Evolutionary conservation across 2,888 invertebrate genomes (phyloP).

Genomic region (Cantharis flavilabris): DNA sequence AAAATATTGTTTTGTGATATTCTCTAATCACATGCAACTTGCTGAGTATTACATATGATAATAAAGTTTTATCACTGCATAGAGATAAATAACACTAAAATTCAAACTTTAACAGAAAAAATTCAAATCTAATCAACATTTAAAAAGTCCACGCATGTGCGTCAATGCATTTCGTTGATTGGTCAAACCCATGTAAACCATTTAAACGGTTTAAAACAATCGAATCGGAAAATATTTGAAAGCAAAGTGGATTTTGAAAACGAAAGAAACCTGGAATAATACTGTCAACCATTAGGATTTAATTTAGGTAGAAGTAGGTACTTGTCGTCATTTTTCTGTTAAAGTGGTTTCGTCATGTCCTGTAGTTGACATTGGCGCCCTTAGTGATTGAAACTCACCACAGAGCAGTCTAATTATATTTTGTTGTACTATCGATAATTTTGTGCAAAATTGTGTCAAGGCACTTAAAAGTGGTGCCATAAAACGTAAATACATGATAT

Average conservation of each 20-base stretch:
- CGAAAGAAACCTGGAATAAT: not conserved
- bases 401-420: not conserved
- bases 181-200: not conserved
- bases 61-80: no score
- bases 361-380: not conserved
- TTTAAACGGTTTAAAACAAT: not conserved
- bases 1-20: no score
- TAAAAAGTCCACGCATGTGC: no score
- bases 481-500: not conserved
- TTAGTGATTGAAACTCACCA: not conserved
- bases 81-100: no score
- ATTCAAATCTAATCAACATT: not conserved
- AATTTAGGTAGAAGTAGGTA: not conserved
- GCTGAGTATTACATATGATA: no score
- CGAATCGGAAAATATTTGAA: not conserved
- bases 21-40: no score
- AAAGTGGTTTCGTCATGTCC: not conserved
- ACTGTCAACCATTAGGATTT: not conserved
- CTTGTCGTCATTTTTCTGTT: not conserved
- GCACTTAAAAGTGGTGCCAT: not conserved
- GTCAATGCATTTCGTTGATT: no score
- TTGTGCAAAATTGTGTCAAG: not conserved
- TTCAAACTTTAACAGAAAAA: no score
- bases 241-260: no score
- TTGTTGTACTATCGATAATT: not conserved